Base-by-base conservation (phyloP, 92 coral and sea anemone species). In the Epizoanthus stellaris region DNA sequence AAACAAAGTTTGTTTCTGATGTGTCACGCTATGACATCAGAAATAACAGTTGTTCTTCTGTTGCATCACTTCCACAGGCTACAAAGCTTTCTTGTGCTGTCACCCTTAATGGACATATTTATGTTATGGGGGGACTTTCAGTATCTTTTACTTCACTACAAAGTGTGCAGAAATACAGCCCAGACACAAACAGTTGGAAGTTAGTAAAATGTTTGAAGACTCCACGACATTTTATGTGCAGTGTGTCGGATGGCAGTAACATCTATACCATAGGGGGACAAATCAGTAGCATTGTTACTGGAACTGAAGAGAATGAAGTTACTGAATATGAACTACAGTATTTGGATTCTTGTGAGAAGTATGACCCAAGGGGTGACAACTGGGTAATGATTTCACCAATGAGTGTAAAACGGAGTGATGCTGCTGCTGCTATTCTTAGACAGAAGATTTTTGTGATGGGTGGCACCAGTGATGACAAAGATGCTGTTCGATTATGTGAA, bases 331-430 rank as follows among this genome's bases (percentile, higher is more conserved):
- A 76, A 60, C 47, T 36, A n/a, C 54, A 58, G 19, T 7, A 58
- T 20, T 76, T 76, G 40, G 68, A 76, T 39, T 76, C 82, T 7
- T 76, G 82, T 76, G 82, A 76, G 25, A 58, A 76, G 30, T 76
- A 58, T 13, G 19, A 7, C 40, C 82, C 82, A 39, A 76, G 40
- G n/a, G 13, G 56, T n/a, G 63, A 58, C 39, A 60, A 54, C 63
- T 76, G 82, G 82, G 30, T 36, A 30, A 16, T 59, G 43, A 6
- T 76, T 4, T 34, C 69, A 12, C 68, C 82, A 0, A 17, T 76
- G 69, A 76, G 57, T 3, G 52, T 17, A 36, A 57, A 36, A 39
- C 47, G 82, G 19, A 6, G 67, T 59, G 36, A 17, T 17, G 82
- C 82, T 6, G 38, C 82, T 40, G 82, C 54, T 1, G 19, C 57